phyloP scores from a whole-genome alignment of 2,888 invertebrate species.

The Apamea epomidion region DNA sequence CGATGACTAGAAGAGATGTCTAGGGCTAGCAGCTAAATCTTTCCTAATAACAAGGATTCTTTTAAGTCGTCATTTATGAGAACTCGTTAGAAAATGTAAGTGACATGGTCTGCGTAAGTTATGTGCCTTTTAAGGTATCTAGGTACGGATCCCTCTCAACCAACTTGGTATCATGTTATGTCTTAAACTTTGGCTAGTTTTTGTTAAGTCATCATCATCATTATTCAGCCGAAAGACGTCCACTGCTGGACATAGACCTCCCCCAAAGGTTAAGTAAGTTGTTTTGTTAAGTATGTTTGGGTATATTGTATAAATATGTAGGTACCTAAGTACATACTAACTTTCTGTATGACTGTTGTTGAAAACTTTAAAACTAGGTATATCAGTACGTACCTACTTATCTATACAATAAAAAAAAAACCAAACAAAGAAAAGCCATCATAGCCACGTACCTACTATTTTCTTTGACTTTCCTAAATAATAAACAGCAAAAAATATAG shows the following conservation, averaged over 20 bases:
- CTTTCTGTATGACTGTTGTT: background rate
- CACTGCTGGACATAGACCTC: no score
- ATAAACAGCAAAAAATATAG: slow-evolving; percentile 39
- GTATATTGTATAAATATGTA: background rate
- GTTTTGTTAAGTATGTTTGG: background rate
- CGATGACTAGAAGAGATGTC: slow-evolving; percentile 18
- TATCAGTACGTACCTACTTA: background rate
- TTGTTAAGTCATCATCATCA: background rate
- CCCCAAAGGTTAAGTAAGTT: no score
- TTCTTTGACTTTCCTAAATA: slow-evolving; percentile 20
- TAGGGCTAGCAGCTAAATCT: slow-evolving; percentile 14
- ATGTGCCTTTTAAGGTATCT: background rate
- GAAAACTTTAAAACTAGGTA: background rate
- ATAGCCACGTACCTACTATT: slow-evolving; percentile 5
- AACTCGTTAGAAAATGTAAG: slow-evolving; percentile 9
- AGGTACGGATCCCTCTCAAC: background rate
- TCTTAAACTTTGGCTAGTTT: background rate
- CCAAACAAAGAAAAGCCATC: background rate
- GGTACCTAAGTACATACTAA: background rate
- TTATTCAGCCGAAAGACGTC: no score
- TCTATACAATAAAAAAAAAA: background rate
- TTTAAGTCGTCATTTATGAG: slow-evolving; percentile 17
- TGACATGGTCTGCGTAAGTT: background rate
- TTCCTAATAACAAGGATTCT: slow-evolving; percentile 3
- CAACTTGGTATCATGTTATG: background rate